phyloP scores from a whole-genome alignment of 2,888 invertebrate species.

The Drosophila testacea region DNA sequence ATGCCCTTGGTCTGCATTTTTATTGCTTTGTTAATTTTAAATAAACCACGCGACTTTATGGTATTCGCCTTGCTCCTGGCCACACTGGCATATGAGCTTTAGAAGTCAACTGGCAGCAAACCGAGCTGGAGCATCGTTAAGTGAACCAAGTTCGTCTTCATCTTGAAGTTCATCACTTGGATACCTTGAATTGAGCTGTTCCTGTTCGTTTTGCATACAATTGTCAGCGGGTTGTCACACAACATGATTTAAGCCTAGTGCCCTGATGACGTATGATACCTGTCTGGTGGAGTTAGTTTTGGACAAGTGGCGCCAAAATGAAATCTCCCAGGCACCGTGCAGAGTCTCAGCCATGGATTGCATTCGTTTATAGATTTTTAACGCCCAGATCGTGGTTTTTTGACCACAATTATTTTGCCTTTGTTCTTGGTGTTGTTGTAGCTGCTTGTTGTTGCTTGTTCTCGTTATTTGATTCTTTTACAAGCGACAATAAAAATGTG shows the following conservation, averaged over 20 bases:
- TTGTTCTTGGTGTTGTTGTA: constrained; percentile 16
- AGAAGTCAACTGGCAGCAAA: constrained; percentile 8
- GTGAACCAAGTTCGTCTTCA: constrained; percentile 3
- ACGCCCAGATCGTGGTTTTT: constrained; percentile 57
- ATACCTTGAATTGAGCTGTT: constrained; percentile 53
- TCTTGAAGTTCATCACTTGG: constrained; percentile 33
- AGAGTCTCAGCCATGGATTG: constrained; percentile 10
- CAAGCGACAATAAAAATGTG: constrained; percentile 60
- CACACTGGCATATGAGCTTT: constrained; percentile 13
- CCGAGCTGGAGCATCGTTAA: constrained; percentile 11
- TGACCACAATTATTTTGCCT: constrained; percentile 60
- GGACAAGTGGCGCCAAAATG: constrained; percentile 61
- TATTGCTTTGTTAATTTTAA: constrained; percentile 77
- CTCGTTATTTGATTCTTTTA: constrained; percentile 47
- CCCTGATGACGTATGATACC: constrained; percentile 22
- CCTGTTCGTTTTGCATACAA: constrained; percentile 38
- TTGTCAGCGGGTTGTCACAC: constrained; percentile 79
- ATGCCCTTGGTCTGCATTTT: constrained; percentile 58
- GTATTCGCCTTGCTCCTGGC: constrained; percentile 21
- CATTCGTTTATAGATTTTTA: constrained; percentile 64
- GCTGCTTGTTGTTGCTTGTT: constrained; percentile 5
- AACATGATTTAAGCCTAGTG: constrained; percentile 62
- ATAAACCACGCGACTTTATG: constrained; percentile 70
- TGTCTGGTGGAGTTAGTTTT: background rate
- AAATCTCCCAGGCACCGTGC: constrained; percentile 20